phyloP scores from a whole-genome alignment of 2,113 vertebrate species.

The Sander lucioperca region DNA sequence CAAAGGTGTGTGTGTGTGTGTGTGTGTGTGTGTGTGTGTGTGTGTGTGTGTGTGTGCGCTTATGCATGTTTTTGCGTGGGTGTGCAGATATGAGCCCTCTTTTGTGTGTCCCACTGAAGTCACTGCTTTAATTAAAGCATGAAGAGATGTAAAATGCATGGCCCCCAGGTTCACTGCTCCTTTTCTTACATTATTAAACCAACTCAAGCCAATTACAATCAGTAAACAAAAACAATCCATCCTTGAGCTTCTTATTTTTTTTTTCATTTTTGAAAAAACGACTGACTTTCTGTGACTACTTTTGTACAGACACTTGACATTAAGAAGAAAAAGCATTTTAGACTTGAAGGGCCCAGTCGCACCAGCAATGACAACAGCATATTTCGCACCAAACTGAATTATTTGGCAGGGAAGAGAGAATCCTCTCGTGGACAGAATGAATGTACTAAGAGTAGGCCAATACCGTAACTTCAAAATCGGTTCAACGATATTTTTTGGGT shows the following conservation, averaged over 20 bases:
- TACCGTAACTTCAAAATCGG: no score
- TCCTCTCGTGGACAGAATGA: background rate
- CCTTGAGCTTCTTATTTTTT: slow-evolving; percentile 8
- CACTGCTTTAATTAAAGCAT: slow-evolving; percentile 67
- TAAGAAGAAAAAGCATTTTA: background rate
- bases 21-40: background rate
- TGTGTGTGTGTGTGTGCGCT: slow-evolving; percentile 13
- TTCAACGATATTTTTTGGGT: no score
- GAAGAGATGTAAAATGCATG: slow-evolving; percentile 53
- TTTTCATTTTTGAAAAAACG: background rate
- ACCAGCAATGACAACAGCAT: background rate
- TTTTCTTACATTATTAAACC: slow-evolving; percentile 64
- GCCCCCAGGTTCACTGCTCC: slow-evolving; percentile 40
- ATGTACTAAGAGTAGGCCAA: background rate
- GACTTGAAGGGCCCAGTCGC: background rate
- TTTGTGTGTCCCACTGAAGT: slow-evolving; percentile 57
- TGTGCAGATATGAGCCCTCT: slow-evolving; percentile 45
- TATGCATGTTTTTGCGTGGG: slow-evolving; percentile 18
- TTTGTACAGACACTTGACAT: slow-evolving; percentile 16
- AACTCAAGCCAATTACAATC: slow-evolving; percentile 47
- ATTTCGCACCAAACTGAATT: background rate
- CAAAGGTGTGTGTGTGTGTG: slow-evolving; percentile 49
- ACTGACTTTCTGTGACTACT: background rate
- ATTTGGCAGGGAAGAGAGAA: background rate
- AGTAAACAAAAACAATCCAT: slow-evolving; percentile 54